Evolutionary conservation across 2,113 vertebrate species (phyloP), one percentile per base, ranked within the genome.

Genomic region (Coracopsis vasa): DNA sequence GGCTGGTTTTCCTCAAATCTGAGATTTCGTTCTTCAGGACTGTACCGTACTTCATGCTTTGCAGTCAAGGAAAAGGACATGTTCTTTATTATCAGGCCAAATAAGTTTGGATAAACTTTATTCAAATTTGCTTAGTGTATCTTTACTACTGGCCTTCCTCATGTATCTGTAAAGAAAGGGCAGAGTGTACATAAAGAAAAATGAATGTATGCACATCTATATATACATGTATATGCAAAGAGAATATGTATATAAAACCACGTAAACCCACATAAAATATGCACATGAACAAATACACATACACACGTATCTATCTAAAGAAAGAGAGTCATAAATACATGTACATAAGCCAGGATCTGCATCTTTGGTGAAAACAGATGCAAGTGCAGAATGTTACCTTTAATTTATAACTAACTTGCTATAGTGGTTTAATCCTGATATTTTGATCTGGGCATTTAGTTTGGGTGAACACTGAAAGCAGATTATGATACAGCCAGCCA

Each of bases 311-410:
- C 9, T 47, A 35, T n/a, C 21, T 65, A 69, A 60, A 67, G 28
- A 79, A 66, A 89, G 16, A 89, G 19, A 48, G 41, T 42, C 27
- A 41, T 4, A 62, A 70, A 81, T 3, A 45, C 10, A 7, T 11
- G 11, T 47, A 51, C 3, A 23, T 2, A 14, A 23, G 25, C 2
- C 11, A 58, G 47, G 29, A 48, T 62, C 25, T 39, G 10, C 6
- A 53, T 2, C 11, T 62, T 65, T 80, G 72, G 42, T 86, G 28
- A 72, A 93, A 79, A 53, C 0, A 0, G 16, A 11, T 58, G 2
- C 12, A 67, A 65, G 7, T 61, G 12, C 23, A 89, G 42, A 29
- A 65, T 37, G 1, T 15, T 61, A 42, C 14, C 5, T 12, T 27
- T 78, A n/a, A 48, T 72, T 87, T 65, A 27, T 33, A 53, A 66